A percentile compares a stretch with the other conserved stretches of the same genome.
Evolutionary conservation across 2,797 vertebrate genomes (phyloP).

Genomic region (Tadarida brasiliensis): DNA sequence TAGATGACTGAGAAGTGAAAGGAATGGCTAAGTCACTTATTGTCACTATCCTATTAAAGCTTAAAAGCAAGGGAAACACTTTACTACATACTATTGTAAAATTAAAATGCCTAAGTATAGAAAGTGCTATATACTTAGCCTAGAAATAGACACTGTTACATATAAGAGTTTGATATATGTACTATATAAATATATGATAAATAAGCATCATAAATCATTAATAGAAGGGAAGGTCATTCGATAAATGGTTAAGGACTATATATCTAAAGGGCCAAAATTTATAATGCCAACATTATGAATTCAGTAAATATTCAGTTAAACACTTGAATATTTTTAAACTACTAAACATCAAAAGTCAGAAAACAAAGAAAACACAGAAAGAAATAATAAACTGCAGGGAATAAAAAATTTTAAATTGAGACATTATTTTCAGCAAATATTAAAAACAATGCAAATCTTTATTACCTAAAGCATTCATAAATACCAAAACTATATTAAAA

Average conservation of each 20-base stretch:
- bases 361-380: neutral
- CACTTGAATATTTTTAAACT: conserved; percentile 30
- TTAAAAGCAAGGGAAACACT: neutral
- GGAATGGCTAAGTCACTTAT: neutral
- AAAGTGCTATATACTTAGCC: neutral
- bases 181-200: neutral
- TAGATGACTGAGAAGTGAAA: neutral
- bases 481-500: neutral
- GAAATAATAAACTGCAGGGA: neutral
- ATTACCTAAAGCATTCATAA: neutral
- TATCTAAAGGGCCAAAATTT: conserved; percentile 23
- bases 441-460: neutral
- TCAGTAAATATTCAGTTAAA: conserved; percentile 27
- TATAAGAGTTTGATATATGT: neutral
- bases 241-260: neutral
- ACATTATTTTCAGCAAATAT: conserved; percentile 28
- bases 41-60: neutral
- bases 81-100: neutral
- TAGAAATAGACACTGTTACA: neutral
- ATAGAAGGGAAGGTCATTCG: conserved; percentile 6
- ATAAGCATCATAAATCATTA: neutral
- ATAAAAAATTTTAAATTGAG: neutral
- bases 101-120: neutral
- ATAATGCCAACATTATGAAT: neutral
- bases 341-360: neutral